Evolutionary conservation across 2,113 vertebrate species (phyloP).

Genomic region (Xyliphius kryptos): DNA sequence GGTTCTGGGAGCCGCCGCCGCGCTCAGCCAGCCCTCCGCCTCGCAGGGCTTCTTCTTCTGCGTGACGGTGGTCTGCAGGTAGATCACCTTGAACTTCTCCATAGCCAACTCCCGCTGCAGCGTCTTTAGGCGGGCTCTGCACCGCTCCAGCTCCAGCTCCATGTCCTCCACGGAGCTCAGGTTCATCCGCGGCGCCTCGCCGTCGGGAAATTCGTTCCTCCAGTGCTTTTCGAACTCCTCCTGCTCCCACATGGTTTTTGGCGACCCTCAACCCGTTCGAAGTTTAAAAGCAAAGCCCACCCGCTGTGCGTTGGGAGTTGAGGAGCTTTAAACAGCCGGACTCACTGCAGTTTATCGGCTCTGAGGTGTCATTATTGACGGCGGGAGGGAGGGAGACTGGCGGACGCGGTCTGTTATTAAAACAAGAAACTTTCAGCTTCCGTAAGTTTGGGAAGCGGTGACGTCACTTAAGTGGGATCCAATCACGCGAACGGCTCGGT

Average conservation of each 20-base stretch:
- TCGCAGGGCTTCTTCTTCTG: constrained; percentile 49
- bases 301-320: too few species aligned
- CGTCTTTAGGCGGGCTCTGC: constrained; percentile 67
- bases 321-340: not conserved
- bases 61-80: constrained; percentile 77
- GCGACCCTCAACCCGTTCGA: too few species aligned
- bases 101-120: constrained; percentile 77
- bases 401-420: too few species aligned
- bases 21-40: constrained; percentile 28
- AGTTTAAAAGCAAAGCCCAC: too few species aligned
- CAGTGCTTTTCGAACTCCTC: constrained; percentile 81
- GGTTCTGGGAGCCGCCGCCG: constrained; percentile 40
- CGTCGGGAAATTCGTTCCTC: constrained; percentile 80
- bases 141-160: constrained; percentile 75
- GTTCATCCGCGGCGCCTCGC: constrained; percentile 69
- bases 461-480: constrained; percentile 35
- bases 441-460: constrained; percentile 39
- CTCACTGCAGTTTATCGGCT: not conserved
- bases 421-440: constrained; percentile 48
- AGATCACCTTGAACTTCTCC: constrained; percentile 85
- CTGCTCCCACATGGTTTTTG: constrained; percentile 73
- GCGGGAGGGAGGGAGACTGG: too few species aligned
- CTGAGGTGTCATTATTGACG: too few species aligned
- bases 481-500: constrained; percentile 32
- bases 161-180: constrained; percentile 71